Conservation (phyloP, 2,797 vertebrate species). For the Chromobotia macracanthus region DNA sequence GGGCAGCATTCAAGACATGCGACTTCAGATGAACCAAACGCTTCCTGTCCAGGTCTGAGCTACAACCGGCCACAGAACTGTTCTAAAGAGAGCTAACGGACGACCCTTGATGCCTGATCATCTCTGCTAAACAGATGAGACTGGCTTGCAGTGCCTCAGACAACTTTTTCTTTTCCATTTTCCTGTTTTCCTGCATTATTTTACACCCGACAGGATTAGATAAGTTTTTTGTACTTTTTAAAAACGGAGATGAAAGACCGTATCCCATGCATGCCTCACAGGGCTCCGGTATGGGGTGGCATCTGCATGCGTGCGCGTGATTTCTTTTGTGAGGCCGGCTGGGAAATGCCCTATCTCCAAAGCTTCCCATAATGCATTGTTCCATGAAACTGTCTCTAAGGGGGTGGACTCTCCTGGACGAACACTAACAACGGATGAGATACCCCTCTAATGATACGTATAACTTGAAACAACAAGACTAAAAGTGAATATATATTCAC, state of each 20-base stretch:
- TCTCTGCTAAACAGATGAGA: constrained; percentile 78
- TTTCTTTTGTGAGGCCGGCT: constrained; percentile 63
- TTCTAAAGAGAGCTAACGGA: constrained; percentile 73
- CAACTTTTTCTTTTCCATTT: constrained; percentile 66
- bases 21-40: constrained; percentile 99
- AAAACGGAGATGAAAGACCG: constrained; percentile 57
- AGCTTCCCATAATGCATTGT: constrained; percentile 53
- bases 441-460: constrained; percentile 43
- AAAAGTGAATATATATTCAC: constrained; percentile 50
- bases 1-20: constrained; percentile 98
- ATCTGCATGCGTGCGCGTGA: constrained; percentile 76
- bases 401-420: constrained; percentile 38
- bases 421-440: constrained; percentile 55
- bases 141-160: constrained; percentile 87
- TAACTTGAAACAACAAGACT: constrained; percentile 39
- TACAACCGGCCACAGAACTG: constrained; percentile 72
- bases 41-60: constrained; percentile 97
- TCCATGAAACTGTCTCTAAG: constrained; percentile 41
- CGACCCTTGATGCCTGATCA: constrained; percentile 82
- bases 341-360: constrained; percentile 61
- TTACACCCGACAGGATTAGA: constrained; percentile 65
- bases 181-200: constrained; percentile 58
- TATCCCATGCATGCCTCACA: constrained; percentile 69
- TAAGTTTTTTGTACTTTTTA: constrained; percentile 71
- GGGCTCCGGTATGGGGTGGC: constrained; percentile 65